Conservation (phyloP, 2,797 vertebrate genomes). For the Chaenodraco wilsoni region DNA sequence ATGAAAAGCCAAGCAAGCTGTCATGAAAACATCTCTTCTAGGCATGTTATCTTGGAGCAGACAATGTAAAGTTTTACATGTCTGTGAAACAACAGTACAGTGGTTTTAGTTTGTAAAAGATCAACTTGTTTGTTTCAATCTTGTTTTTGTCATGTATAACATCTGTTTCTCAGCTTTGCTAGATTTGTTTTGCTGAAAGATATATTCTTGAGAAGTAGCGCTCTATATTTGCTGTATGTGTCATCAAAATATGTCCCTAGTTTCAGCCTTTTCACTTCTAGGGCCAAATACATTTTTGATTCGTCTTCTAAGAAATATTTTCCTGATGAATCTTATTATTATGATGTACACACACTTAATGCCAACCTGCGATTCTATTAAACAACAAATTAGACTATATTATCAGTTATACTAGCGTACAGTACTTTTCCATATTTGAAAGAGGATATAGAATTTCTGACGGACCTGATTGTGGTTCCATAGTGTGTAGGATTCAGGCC, state of each 20-base stretch:
- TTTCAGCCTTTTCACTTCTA: conserved; percentile 4
- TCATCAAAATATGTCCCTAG: not conserved
- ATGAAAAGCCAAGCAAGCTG: conserved; percentile 29
- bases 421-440: not conserved
- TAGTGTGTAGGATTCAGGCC: not conserved
- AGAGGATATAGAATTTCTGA: not conserved
- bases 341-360: not conserved
- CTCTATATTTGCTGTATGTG: not conserved
- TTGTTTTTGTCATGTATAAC: not conserved
- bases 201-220: not conserved
- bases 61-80: not conserved
- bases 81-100: conserved; percentile 11
- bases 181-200: not conserved
- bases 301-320: not conserved
- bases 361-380: not conserved
- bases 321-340: conserved; percentile 15
- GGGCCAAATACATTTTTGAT: conserved; percentile 12
- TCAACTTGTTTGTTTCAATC: not conserved
- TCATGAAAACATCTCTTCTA: conserved; percentile 26
- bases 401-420: too few species aligned
- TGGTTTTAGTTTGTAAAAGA: conserved; percentile 1
- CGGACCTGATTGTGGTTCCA: not conserved
- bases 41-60: not conserved
- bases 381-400: not conserved
- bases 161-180: not conserved